These are phyloP conservation scores for Zosterops hypoxanthus DNA, from an alignment of 2,113 vertebrate genomes.

Conservation along the genomic window DNA sequence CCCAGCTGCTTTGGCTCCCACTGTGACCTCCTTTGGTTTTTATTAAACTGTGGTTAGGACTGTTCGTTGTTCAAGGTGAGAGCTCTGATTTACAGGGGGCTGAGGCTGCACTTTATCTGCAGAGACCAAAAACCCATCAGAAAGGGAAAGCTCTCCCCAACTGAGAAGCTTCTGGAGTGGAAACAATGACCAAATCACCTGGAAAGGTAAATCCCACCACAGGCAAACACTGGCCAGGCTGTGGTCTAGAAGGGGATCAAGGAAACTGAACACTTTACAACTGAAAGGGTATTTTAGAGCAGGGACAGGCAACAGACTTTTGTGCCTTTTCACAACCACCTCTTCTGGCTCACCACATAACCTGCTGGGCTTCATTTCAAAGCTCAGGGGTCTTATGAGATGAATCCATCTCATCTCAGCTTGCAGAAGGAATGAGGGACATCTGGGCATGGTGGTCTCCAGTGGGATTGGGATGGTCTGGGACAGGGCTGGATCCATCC, in stretches of 20 bases:
- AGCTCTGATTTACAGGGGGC: not conserved
- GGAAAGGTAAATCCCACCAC: not conserved
- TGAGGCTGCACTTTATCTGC: not conserved
- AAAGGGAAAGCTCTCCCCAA: not conserved
- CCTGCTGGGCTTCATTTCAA: not conserved
- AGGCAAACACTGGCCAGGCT: not conserved
- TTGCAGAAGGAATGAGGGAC: not conserved
- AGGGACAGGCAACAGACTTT: not conserved
- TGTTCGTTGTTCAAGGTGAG: not conserved
- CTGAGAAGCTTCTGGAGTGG: conserved; percentile 7
- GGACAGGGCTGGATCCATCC: not conserved
- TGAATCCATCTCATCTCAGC: not conserved
- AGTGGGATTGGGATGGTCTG: not conserved
- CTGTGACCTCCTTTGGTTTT: not conserved
- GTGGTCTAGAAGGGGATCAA: not conserved
- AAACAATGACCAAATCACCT: not conserved
- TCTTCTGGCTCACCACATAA: not conserved
- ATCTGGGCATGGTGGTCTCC: not conserved
- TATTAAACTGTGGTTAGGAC: not conserved
- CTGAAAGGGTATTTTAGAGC: not conserved
- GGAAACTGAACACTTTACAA: not conserved
- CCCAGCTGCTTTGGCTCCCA: not conserved
- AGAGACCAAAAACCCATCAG: not conserved
- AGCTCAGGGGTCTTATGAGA: not conserved
- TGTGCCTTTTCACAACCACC: not conserved